Conservation (phyloP, 2,113 vertebrate genomes). For the Stigmatopora nigra region DNA sequence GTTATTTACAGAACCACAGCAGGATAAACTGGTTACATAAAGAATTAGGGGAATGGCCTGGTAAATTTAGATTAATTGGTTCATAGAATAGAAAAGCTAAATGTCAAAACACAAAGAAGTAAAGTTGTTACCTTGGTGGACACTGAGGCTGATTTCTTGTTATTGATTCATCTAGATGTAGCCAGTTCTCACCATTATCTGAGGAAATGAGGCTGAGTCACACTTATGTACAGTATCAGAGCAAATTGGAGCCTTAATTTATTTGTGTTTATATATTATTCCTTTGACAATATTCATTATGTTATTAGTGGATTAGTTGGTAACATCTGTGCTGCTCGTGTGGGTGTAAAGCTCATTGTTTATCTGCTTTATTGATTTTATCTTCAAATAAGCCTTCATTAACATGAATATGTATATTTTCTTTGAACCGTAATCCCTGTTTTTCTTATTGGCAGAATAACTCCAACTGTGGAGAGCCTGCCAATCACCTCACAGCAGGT, state of each 20-base stretch:
- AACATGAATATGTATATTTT: too few species aligned
- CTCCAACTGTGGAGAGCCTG: neutral
- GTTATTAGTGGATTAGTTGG: too few species aligned
- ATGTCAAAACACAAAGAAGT: neutral
- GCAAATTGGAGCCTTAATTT: neutral
- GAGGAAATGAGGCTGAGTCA: conserved; percentile 8
- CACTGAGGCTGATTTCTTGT: conserved; percentile 66
- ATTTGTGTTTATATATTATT: too few species aligned
- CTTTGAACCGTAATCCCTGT: neutral
- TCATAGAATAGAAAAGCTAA: neutral
- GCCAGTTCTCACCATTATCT: conserved; percentile 71
- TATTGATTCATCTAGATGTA: conserved; percentile 47
- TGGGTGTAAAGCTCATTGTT: too few species aligned
- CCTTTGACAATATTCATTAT: too few species aligned
- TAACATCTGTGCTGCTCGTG: too few species aligned
- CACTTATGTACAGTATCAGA: neutral
- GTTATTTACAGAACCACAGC: conserved; percentile 2
- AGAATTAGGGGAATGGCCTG: neutral
- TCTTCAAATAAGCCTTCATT: too few species aligned
- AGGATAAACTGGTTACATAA: neutral
- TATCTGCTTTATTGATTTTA: too few species aligned
- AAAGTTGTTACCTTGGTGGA: conserved; percentile 75
- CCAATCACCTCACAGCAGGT: neutral
- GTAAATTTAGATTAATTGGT: neutral
- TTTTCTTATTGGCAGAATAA: neutral